Evolutionary conservation across 1,140 invertebrate genomes (phyloP), one percentile per base, ranked within the genome.

Genomic region (Papilio aristodemus): DNA sequence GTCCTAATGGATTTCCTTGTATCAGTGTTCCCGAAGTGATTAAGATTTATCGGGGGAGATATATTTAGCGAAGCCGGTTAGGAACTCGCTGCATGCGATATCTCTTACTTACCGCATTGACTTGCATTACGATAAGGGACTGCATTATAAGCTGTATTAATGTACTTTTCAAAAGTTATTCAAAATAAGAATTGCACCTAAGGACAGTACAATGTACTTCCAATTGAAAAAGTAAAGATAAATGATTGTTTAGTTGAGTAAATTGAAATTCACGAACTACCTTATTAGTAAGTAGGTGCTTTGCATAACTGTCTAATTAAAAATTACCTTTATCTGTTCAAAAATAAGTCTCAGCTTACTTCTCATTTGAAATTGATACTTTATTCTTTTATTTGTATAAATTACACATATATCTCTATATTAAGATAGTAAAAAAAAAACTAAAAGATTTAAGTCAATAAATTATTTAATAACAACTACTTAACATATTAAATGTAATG

Each of bases 21-120:
- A 63, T 63, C 38, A 2, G 32, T 13, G 37, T 19, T 63, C 17
- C 38, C 27, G 38, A 41, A 38, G 38, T 39, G 38, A 63, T 43
- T 22, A 43, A 63, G 60, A 39, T 38, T 39, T 62, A 62, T 62
- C 58, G 32, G 37, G 8, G n/a, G 54, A 60, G n/a, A 37, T 60
- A 60, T 60, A 38, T 62, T 63, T 22, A 41, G 37, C 37, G 13
- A 41, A 63, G 37, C 60, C 60, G 60, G 60, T 63, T 11, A 19
- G 4, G 19, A 4, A 63, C 60, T 5, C 6, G 36, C 14, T 19
- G 37, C 14, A 41, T 5, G 60, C 22, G 38, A 38, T 62, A 63
- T 43, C 60, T 22, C n/a, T 41, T 39, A 63, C 37, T 43, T 63
- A 43, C 41, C 43, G 38, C 60, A 63, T 63, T 13, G 60, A 62